These are phyloP conservation scores for Ctenosaura bakeri DNA, from an alignment of 2,797 vertebrate genomes.

Conservation along the genomic window DNA sequence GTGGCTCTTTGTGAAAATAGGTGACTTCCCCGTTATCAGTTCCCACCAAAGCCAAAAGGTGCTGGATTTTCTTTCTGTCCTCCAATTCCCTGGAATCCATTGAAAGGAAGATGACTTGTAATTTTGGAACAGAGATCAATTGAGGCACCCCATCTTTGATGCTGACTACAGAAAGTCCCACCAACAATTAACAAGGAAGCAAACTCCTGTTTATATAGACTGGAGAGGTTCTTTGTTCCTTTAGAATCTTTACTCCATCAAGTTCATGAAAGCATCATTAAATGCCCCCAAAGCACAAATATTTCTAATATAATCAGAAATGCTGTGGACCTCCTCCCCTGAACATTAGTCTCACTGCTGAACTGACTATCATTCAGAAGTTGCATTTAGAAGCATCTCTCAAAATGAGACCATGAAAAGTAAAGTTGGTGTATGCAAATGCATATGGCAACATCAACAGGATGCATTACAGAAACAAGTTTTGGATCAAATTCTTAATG, in stretches of 20 bases:
- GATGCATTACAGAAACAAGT: background rate
- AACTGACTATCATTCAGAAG: background rate
- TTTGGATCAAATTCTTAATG: background rate
- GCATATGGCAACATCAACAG: background rate
- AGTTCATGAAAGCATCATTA: background rate
- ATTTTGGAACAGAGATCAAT: background rate
- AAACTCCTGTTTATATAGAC: fast-evolving
- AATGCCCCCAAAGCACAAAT: background rate
- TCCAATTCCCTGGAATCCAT: slow-evolving; percentile 89
- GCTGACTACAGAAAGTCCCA: background rate
- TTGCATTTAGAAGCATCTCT: background rate
- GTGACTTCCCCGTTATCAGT: slow-evolving; percentile 89
- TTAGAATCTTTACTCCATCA: background rate
- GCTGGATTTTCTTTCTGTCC: slow-evolving; percentile 95
- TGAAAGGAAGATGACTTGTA: background rate
- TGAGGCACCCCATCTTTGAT: background rate
- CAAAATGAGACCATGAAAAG: background rate
- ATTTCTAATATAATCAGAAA: background rate
- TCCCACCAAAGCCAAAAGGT: slow-evolving; percentile 89
- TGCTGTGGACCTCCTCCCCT: background rate
- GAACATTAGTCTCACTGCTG: background rate
- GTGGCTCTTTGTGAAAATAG: slow-evolving; percentile 93
- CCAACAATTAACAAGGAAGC: background rate
- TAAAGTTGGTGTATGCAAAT: background rate
- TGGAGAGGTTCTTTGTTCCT: background rate